Base-by-base conservation (phyloP, 1,140 invertebrate genomes). In the Antheraea mylitta region DNA sequence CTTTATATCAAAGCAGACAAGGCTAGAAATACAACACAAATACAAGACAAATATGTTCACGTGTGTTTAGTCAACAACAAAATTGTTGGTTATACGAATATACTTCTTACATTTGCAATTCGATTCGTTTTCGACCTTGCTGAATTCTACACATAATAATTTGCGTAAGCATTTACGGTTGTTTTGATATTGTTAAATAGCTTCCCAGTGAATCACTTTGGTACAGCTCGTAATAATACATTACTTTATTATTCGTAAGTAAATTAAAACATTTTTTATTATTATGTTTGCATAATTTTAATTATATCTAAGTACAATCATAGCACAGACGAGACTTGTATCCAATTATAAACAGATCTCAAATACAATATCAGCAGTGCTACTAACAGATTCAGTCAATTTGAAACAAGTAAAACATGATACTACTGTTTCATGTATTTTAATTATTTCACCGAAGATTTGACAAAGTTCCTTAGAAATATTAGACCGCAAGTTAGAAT, bases 61-160 rank as follows among this genome's bases (percentile, higher is more conserved):
- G 22, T 4, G 22, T 30, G 22, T 30, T 30, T 65, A 68, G 36
- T 70, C 61, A 60, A 59, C 64, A 68, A 69, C 66, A 66, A 53
- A 74, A 66, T 67, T 76, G 72, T 74, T 76, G 70, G 72, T 68
- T 78, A 70, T 69, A 64, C 73, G 68, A 72, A 72, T 75, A 75
- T 58, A 68, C 69, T 66, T 58, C 69, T 66, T 58, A 69, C 65
- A 69, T 75, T 72, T 78, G 69, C 67, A 75, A 69, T 72, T 64
- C 63, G 67, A 69, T 71, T 69, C 68, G 64, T 69, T 67, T 71
- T 67, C 60, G 62, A 73, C 72, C 72, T 76, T 73, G 69, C 53
- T 70, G 67, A 71, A 73, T 71, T 70, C 69, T 65, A 42, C 19
- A 68, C 65, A 68, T 69, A 63, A 64, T 71, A 67, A 59, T 75